A percentile compares a stretch with the other conserved stretches of the same genome.
phyloP scores from a whole-genome alignment of 1,140 invertebrate species.

The Camponotus vicinus region DNA sequence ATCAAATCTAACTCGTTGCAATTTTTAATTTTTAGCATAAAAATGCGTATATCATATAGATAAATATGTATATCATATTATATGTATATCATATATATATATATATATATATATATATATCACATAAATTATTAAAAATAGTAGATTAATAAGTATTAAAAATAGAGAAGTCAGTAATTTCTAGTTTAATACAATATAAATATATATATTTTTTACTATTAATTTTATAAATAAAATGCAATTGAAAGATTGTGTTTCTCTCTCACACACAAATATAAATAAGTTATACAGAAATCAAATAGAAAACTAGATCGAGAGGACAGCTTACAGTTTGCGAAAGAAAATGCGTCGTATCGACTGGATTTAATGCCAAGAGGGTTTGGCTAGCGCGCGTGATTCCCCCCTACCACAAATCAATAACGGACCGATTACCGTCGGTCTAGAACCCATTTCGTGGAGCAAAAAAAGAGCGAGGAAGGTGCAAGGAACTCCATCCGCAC shows the following conservation, averaged over 20 bases:
- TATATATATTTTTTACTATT: not conserved
- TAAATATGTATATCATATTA: too few relatives aligned
- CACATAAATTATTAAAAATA: too few relatives aligned
- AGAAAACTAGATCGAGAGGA: constrained; percentile 4
- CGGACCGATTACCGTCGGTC: constrained; percentile 68
- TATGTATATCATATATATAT: too few relatives aligned
- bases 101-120: too few relatives aligned
- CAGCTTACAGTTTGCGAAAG: not conserved
- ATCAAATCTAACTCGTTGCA: not conserved
- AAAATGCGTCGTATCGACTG: not conserved
- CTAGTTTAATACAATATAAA: not conserved
- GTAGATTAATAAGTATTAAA: too few relatives aligned
- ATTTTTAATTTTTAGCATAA: not conserved
- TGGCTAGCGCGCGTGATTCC: constrained; percentile 51
- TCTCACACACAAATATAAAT: not conserved
- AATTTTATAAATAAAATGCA: not conserved
- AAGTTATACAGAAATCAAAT: constrained; percentile 9
- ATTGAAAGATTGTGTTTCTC: not conserved
- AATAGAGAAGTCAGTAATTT: too few relatives aligned
- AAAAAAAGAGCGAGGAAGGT: not conserved
- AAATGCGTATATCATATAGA: too few relatives aligned
- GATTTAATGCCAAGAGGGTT: constrained; percentile 58
- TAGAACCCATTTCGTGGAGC: constrained; percentile 48
- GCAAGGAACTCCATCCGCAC: constrained; percentile 56
- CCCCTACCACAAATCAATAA: constrained; percentile 65